Evolutionary conservation across 2,113 vertebrate genomes (phyloP).

Genomic region (Hydrochoerus hydrochaeris): DNA sequence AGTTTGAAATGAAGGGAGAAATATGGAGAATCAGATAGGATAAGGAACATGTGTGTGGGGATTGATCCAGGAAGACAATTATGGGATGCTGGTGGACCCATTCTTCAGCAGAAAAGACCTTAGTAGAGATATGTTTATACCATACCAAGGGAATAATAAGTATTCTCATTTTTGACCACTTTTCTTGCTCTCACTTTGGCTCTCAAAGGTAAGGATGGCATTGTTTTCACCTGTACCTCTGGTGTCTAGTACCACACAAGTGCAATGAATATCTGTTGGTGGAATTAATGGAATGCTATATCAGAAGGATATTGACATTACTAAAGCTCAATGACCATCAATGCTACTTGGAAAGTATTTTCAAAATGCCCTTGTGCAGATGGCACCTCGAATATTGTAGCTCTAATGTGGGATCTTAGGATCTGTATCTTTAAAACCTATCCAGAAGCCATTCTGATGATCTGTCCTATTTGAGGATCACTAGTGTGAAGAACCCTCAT

Average conservation of each 20-base stretch:
- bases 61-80: not conserved
- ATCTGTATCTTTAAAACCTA: constrained; percentile 14
- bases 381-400: not conserved
- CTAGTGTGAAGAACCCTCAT: not conserved
- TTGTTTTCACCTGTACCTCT: constrained; percentile 3
- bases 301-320: not conserved
- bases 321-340: not conserved
- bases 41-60: not conserved
- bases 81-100: not conserved
- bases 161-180: not conserved
- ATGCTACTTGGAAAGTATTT: not conserved
- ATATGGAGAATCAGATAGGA: too few species aligned
- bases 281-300: not conserved
- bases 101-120: not conserved
- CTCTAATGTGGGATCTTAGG: not conserved
- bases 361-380: not conserved
- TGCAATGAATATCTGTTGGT: not conserved
- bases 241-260: not conserved
- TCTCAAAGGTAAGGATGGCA: not conserved
- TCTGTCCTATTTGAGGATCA: not conserved
- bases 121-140: not conserved
- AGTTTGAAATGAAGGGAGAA: not conserved
- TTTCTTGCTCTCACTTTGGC: not conserved
- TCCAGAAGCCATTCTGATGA: not conserved
- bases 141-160: not conserved